These are phyloP conservation scores for Malurus melanocephalus DNA, from an alignment of 2,113 vertebrate genomes.

Conservation along the genomic window DNA sequence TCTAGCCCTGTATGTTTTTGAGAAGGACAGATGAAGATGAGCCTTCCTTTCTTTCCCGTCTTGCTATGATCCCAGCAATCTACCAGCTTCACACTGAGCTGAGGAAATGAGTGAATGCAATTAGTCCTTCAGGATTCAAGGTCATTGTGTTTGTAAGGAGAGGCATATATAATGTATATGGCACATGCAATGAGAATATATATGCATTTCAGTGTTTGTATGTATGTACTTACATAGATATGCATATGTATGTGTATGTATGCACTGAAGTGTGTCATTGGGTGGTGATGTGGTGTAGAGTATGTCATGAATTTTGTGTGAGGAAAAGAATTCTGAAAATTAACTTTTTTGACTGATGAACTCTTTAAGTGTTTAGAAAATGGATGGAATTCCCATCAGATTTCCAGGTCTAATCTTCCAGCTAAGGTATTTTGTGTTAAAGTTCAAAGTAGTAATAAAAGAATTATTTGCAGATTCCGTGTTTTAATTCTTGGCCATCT, in stretches of 20 bases:
- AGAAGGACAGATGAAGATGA: slow-evolving; percentile 67
- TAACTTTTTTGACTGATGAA: neutral
- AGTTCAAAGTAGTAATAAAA: neutral
- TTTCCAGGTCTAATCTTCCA: neutral
- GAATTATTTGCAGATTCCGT: neutral
- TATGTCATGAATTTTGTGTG: neutral
- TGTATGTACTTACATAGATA: neutral
- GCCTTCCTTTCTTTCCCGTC: slow-evolving; percentile 43
- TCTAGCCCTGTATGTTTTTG: slow-evolving; percentile 53
- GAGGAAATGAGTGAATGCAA: slow-evolving; percentile 82
- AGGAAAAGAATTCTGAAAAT: neutral
- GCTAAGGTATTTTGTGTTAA: neutral
- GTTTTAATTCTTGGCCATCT: neutral
- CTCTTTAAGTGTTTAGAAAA: neutral
- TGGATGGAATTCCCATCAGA: neutral
- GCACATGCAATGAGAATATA: neutral
- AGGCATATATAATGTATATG: neutral
- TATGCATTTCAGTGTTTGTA: neutral
- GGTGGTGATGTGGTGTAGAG: neutral
- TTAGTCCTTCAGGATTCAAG: slow-evolving; percentile 78
- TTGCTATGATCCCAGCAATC: slow-evolving; percentile 66
- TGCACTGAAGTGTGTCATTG: slow-evolving; percentile 13
- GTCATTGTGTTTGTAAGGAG: slow-evolving; percentile 37
- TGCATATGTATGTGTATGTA: neutral
- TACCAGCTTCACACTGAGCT: slow-evolving; percentile 71